Percentiles rank a stretch among this genome's conserved stretches.
phyloP scores from a whole-genome alignment of 2,113 vertebrate species.

The Shinisaurus crocodilurus region DNA sequence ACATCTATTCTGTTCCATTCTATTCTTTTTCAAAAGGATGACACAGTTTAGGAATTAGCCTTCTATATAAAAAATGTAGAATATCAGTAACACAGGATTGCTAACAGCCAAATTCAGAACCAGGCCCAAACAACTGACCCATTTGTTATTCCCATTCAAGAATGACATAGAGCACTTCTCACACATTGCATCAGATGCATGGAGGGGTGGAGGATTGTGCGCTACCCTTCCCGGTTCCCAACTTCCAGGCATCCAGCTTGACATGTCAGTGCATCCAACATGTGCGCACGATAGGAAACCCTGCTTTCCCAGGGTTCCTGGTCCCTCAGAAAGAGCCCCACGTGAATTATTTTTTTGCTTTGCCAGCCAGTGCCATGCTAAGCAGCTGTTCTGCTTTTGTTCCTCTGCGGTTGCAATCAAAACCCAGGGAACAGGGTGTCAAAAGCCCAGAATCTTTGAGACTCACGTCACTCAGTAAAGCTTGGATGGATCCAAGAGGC shows the following conservation, averaged over 20 bases:
- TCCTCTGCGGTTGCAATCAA: slow-evolving; percentile 51
- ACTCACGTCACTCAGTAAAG: not conserved
- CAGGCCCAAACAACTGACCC: not conserved
- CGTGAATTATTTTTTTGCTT: not conserved
- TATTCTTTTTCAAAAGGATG: not conserved
- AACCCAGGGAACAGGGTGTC: slow-evolving; percentile 30
- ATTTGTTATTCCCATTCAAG: not conserved
- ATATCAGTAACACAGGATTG: not conserved
- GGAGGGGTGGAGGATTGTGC: not conserved
- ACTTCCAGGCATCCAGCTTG: not conserved
- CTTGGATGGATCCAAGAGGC: not conserved
- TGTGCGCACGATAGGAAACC: not conserved
- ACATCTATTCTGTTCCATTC: not conserved
- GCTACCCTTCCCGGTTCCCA: not conserved
- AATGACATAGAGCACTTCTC: not conserved
- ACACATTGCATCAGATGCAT: not conserved
- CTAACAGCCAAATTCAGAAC: not conserved
- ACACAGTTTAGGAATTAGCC: not conserved
- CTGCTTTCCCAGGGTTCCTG: not conserved
- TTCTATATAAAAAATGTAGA: not conserved
- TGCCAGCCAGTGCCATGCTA: not conserved
- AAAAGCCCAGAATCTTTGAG: not conserved
- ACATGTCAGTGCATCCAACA: not conserved
- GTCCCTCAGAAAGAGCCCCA: not conserved
- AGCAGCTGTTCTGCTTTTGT: slow-evolving; percentile 22